Base-by-base conservation (phyloP, 2,888 invertebrate genomes). In the Julus scanicus region DNA sequence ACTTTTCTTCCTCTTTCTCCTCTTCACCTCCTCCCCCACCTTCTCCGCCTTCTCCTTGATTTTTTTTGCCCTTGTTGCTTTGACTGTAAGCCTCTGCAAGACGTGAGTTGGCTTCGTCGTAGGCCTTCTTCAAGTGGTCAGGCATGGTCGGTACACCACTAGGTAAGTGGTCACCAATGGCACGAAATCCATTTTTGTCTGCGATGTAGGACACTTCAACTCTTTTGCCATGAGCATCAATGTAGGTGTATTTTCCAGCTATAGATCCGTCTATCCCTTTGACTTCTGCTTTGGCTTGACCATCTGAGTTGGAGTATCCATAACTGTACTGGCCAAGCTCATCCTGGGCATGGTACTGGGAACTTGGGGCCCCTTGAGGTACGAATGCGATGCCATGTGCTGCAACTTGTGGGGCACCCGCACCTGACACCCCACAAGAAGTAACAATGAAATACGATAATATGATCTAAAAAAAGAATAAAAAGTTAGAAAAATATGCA, bases 281-380 rank as follows among this genome's bases (percentile, higher is more conserved):
- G n/a, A 88, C 39, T 39, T 88, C 88, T n/a, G 88, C 88, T 40
- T 88, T 88, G n/a, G 84, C 85, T 85, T 88, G 88, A 84, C 88
- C 88, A 29, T 88, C 88, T 37, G 88, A 84, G 39, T 57, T 88
- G n/a, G 84, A 37, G 85, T 88, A 88, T 44, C 88, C 88, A 53
- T 84, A 88, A 85, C 85, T 88, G 85, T 88, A 88, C 39, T 88
- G 88, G 15, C 88, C 88, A 40, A 37, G 49, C 44, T 88, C 88
- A 85, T 88, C 88, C 53, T 88, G 88, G 44, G 88, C 84, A 20
- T 88, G 88, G 85, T 88, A 88, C n/a, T 88, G 88, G n/a, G 88
- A 84, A 53, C 84, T 88, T 40, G 85, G 84, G 15, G n/a, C 80
- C n/a, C 39, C 53, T 85, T 84, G 88, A 40, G 53, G 49, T 15